Conservation (phyloP, 1,140 invertebrate genomes). For the Campoletis sonorensis region DNA sequence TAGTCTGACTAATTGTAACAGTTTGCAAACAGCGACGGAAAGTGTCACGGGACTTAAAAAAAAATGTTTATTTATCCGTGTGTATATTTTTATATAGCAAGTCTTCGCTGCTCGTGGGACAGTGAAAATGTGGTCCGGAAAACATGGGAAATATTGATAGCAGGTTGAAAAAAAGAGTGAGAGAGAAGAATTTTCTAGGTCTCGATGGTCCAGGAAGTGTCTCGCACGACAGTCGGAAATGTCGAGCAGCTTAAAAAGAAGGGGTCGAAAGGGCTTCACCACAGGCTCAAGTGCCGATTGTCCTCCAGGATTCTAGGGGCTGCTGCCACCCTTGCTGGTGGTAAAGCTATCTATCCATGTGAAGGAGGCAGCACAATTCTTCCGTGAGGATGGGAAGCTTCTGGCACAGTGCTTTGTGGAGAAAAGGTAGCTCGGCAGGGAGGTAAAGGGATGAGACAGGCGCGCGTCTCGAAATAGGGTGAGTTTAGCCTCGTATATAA, state of each 20-base stretch:
- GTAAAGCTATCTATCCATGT: neutral
- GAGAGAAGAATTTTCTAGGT: neutral
- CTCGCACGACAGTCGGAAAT: neutral
- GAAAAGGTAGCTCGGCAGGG: neutral
- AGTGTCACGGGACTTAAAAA: neutral
- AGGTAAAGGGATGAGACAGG: neutral
- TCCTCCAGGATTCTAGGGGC: constrained; percentile 15
- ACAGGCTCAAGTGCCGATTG: constrained; percentile 37
- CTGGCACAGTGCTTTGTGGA: constrained; percentile 20
- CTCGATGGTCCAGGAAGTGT: neutral
- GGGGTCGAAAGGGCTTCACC: constrained; percentile 13
- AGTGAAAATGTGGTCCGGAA: neutral
- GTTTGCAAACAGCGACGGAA: neutral
- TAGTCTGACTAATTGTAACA: constrained; percentile 20
- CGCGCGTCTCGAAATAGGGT: neutral
- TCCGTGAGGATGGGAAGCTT: constrained; percentile 7
- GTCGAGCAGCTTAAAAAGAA: neutral
- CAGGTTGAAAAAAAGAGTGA: neutral
- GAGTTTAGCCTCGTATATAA: neutral
- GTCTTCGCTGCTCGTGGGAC: no score
- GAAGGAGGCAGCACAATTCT: neutral
- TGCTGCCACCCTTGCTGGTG: neutral
- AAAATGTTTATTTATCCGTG: no score
- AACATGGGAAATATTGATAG: neutral
- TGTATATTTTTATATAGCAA: no score